Base-by-base conservation (phyloP, 2,113 vertebrate species). In the Varanus komodoensis region DNA sequence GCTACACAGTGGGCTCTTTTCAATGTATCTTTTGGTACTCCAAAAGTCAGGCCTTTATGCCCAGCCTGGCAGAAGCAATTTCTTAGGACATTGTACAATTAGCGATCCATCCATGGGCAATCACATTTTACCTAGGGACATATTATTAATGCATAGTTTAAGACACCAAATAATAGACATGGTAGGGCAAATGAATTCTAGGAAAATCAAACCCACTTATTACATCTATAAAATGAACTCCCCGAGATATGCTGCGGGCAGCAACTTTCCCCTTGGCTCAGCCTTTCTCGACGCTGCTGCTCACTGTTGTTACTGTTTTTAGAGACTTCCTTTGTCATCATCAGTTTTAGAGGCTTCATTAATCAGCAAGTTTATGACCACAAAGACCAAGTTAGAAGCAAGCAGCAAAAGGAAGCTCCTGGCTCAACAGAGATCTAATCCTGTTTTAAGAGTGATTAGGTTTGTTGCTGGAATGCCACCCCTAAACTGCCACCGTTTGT, bases 41-140 rank as follows among this genome's bases (percentile, higher is more conserved):
- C 0, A 0, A 48, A 88, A 38, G 83, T 17, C 19, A 48, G 50
- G 14, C 32, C 27, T 38, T 29, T 67, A 3, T 1, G 1, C 21
- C 3, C 29, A 54, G 19, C 6, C 74, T 14, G 44, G 0, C 0
- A 17, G 1, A 78, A 91, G 61, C 3, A 38, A 4, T 44, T 38
- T 48, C 78, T 44, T 21, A 48, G 29, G 54, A 48, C 7, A 32
- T 8, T 6, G 27, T 0, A 0, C 74, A 17, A 3, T 5, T 0
- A 15, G 61, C 15, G 0, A 48, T 17, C 11, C 32, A 1, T 34
- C 38, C 73, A 50, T 8, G 7, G 25, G n/a, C 1, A 23, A 54
- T 21, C 44, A 27, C n/a, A 29, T 1, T 67, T 85, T 87, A 90
- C 3, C 0, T 0, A 0, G 0, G 38, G 57, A 52, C 57, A 86